Evolutionary conservation across 2,113 vertebrate species (phyloP).

Genomic region (Anhinga anhinga): DNA sequence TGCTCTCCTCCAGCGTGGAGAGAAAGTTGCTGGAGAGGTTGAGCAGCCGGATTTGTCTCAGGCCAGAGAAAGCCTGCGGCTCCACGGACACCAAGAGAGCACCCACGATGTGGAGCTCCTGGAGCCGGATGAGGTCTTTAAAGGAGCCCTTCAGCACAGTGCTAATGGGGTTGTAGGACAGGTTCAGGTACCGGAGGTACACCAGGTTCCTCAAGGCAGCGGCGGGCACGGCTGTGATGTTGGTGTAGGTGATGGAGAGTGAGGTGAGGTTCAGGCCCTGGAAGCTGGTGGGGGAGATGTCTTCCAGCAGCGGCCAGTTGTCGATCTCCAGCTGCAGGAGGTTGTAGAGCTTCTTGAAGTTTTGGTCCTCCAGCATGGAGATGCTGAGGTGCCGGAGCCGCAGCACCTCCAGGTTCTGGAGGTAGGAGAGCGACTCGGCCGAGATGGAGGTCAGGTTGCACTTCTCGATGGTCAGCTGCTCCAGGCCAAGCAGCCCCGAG

Average conservation of each 20-base stretch:
- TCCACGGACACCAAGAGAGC: conserved; percentile 85
- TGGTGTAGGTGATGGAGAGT: conserved; percentile 94
- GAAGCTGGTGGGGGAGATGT: conserved; percentile 87
- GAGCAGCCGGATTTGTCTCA: conserved; percentile 90
- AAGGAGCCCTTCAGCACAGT: conserved; percentile 90
- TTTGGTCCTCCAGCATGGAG: conserved; percentile 87
- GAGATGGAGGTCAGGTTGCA: conserved; percentile 96
- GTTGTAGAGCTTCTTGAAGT: conserved; percentile 85
- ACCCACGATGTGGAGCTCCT: conserved; percentile 92
- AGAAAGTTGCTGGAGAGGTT: conserved; percentile 92
- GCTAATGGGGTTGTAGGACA: conserved; percentile 94
- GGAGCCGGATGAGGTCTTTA: conserved; percentile 87
- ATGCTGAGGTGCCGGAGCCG: conserved; percentile 91
- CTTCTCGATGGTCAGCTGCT: conserved; percentile 89
- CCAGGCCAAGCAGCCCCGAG: conserved; percentile 85
- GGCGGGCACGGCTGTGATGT: conserved; percentile 90
- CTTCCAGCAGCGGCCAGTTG: conserved; percentile 92
- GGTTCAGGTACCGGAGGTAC: conserved; percentile 89
- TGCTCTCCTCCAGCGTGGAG: conserved; percentile 88
- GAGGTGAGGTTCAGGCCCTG: conserved; percentile 93
- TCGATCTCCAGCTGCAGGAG: conserved; percentile 91
- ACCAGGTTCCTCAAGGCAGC: conserved; percentile 87
- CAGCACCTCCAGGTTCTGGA: conserved; percentile 86
- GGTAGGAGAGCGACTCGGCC: conserved; percentile 88
- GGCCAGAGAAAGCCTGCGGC: conserved; percentile 86